These are phyloP conservation scores for Yasuhikotakia modesta DNA, from an alignment of 2,797 vertebrate species.

Conservation along the genomic window DNA sequence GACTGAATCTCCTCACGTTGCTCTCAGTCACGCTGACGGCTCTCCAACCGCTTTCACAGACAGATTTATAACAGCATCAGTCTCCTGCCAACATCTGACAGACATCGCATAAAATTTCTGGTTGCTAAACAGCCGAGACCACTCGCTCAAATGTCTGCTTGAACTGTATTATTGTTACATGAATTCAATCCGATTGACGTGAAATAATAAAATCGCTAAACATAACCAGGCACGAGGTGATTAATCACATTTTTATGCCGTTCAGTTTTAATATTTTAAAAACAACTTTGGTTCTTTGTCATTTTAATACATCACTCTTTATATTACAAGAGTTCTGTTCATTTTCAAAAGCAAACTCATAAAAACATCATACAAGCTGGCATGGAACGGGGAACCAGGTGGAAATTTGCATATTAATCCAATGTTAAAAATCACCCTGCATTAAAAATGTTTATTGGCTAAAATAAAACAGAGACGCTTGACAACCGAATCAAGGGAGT, in stretches of 20 bases:
- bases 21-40: constrained; percentile 2
- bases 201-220: constrained; percentile 32
- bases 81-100: neutral
- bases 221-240: constrained; percentile 46
- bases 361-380: constrained; percentile 79
- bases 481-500: constrained; percentile 73
- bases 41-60: constrained; percentile 7
- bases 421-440: constrained; percentile 76
- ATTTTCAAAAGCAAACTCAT: constrained; percentile 82
- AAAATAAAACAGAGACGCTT: constrained; percentile 80
- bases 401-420: constrained; percentile 83
- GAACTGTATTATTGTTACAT: no score
- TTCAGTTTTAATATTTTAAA: constrained; percentile 64
- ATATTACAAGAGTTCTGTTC: constrained; percentile 69
- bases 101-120: neutral
- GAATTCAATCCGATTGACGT: constrained; percentile 28
- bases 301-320: constrained; percentile 70
- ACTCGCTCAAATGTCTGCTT: neutral
- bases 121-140: neutral
- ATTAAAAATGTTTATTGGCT: constrained; percentile 77
- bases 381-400: constrained; percentile 70
- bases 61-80: constrained; percentile 7
- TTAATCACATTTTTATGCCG: constrained; percentile 58
- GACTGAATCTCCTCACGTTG: constrained; percentile 20
- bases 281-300: constrained; percentile 64